phyloP scores from a whole-genome alignment of 2,797 vertebrate genomes.

The Megalops cyprinoides region DNA sequence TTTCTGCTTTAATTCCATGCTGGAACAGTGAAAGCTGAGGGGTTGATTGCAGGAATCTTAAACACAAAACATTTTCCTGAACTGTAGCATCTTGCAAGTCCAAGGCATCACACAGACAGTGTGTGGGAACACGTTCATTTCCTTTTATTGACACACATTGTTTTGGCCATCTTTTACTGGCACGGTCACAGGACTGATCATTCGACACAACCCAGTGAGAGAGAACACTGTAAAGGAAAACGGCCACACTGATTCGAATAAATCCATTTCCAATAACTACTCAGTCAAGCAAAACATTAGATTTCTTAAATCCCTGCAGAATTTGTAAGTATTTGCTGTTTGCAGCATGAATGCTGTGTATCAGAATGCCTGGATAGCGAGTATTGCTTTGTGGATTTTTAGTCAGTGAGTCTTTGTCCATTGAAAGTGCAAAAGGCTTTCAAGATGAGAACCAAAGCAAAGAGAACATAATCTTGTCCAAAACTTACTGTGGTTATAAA shows the following conservation, averaged over 20 bases:
- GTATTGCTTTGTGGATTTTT: neutral
- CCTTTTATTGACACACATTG: neutral
- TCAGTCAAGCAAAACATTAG: conserved; percentile 17
- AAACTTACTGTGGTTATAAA: neutral
- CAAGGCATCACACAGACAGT: neutral
- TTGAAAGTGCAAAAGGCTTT: neutral
- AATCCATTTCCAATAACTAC: conserved; percentile 27
- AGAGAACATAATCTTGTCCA: neutral
- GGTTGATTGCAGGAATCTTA: neutral
- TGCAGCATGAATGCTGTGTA: neutral
- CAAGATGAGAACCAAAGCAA: neutral
- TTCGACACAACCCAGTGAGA: neutral
- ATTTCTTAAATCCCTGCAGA: neutral
- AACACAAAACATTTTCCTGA: neutral
- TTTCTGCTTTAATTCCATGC: neutral
- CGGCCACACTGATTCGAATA: conserved; percentile 47
- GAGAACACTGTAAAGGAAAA: conserved; percentile 25
- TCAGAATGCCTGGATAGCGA: neutral
- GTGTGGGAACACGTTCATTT: too few relatives aligned
- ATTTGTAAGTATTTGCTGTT: neutral
- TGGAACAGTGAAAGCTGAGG: neutral
- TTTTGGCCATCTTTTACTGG: neutral
- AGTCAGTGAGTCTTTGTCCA: neutral
- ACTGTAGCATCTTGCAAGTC: neutral
- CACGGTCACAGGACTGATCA: neutral